Base-by-base conservation (phyloP, 1,140 invertebrate species). In the Neodiprion pinetum region DNA sequence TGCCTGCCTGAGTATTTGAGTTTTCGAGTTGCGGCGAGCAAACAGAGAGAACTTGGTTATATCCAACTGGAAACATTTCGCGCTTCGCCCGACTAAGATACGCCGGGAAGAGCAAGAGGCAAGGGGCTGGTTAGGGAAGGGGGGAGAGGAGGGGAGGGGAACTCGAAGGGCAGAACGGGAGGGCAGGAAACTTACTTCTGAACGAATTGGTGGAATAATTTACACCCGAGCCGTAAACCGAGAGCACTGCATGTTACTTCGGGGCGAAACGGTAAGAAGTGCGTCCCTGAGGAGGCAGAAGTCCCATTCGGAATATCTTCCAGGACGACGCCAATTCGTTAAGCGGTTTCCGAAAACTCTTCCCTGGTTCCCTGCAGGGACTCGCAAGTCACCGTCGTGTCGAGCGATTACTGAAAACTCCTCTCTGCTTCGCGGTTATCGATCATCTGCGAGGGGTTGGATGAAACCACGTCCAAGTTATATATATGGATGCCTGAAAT, bases 81-180 rank as follows among this genome's bases (percentile, higher is more conserved):
- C 47, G 40, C 61, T 72, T 72, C 69, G 71, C 68, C 8, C 12
- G 14, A 10, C 53, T 47, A 40, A 40, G 66, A 72, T 50, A 65
- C 14, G 49, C n/a, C 11, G 28, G 66, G 40, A 10, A 47, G 48
- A 68, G 72, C 47, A 40, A 71, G 61, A 70, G 66, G 48, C 9
- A 69, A 50, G 69, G 28, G 48, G 71, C 49, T 66, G 5, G 50
- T 71, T n/a, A 78, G 17, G 28, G 72, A 67, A 67, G 65, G n/a
- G 70, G 66, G 69, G 50, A 50, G 70, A 49, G 69, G 50, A 50
- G 70, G 72, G 71, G 71, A 69, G n/a, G 70, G 66, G 69, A 48
- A 50, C 21, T 49, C 70, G 28, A 70, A 53, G 67, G 74, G 67
- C n/a, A 53, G 23, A 76, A 76, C 71, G 14, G 5, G 77, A 61